These are phyloP conservation scores for Hetaerina titia DNA, from an alignment of 2,888 invertebrate species.

Conservation along the genomic window DNA sequence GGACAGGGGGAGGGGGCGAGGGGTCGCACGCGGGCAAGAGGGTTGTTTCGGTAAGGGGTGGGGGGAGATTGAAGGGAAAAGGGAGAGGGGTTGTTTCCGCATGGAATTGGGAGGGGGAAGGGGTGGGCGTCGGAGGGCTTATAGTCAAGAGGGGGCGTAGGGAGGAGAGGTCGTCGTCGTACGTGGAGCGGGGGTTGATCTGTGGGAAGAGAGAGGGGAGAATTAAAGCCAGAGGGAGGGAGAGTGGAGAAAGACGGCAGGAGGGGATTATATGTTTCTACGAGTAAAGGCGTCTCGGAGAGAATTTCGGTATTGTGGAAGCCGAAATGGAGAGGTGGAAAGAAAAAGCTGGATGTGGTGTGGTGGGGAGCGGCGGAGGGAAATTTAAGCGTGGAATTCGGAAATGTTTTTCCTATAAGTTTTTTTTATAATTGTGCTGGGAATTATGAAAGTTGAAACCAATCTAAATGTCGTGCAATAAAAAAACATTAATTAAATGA, in stretches of 20 bases:
- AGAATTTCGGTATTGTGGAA: background rate
- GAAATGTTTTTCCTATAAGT: background rate
- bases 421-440: too few relatives aligned
- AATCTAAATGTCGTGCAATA: too few relatives aligned
- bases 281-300: background rate
- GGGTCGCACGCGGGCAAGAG: background rate
- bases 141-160: background rate
- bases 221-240: constrained; percentile 11
- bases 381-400: background rate
- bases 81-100: background rate
- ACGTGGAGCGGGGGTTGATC: background rate
- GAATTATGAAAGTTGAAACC: too few relatives aligned
- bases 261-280: background rate
- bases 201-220: background rate
- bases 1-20: background rate
- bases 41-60: background rate
- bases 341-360: background rate
- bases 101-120: background rate
- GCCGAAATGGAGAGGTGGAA: constrained; percentile 19
- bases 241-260: background rate
- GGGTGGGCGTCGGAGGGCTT: background rate
- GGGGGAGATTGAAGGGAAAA: background rate
- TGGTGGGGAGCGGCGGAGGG: background rate
- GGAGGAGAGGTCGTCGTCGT: background rate
- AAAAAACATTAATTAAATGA: too few relatives aligned